Evolutionary conservation across 1,140 invertebrate genomes (phyloP).

Genomic region (Pollicipes pollicipes): DNA sequence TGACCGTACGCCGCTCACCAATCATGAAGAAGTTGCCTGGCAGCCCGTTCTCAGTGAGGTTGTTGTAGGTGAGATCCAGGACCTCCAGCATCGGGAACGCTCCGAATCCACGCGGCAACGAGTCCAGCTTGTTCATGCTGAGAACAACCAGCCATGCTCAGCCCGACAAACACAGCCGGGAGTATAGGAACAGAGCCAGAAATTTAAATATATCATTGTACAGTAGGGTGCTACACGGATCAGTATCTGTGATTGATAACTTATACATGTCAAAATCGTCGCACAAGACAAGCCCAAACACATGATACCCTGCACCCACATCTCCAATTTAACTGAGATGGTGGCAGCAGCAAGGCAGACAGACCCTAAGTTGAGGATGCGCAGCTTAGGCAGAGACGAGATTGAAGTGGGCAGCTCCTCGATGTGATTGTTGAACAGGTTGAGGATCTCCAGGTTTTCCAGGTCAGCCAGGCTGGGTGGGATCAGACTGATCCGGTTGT

Average conservation of each 20-base stretch:
- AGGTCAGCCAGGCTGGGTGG: slow-evolving; percentile 83
- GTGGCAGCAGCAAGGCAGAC: slow-evolving; percentile 14
- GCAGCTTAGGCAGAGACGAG: slow-evolving; percentile 82
- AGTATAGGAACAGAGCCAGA: slow-evolving; percentile 7
- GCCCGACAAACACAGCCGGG: slow-evolving; percentile 9
- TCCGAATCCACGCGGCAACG: slow-evolving; percentile 84
- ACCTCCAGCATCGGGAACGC: slow-evolving; percentile 91
- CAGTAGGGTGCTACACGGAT: neutral
- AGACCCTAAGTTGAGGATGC: slow-evolving; percentile 81
- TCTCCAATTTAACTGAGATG: slow-evolving; percentile 7
- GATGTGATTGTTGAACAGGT: slow-evolving; percentile 90
- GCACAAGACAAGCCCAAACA: no score
- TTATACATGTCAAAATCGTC: no score
- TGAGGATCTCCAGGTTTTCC: slow-evolving; percentile 87
- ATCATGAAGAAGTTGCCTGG: slow-evolving; percentile 99
- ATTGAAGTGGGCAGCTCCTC: slow-evolving; percentile 84
- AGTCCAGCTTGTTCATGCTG: slow-evolving; percentile 63
- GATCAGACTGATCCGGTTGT: slow-evolving; percentile 65
- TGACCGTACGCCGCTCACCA: slow-evolving; percentile 28
- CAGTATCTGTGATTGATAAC: no score
- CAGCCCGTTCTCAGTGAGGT: slow-evolving; percentile 79
- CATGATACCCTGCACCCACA: no score
- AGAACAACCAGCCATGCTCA: slow-evolving; percentile 18
- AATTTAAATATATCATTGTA: neutral
- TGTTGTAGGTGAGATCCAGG: slow-evolving; percentile 94